Evolutionary conservation across 2,113 vertebrate genomes (phyloP).

Genomic region (Ageneiosus marmoratus): DNA sequence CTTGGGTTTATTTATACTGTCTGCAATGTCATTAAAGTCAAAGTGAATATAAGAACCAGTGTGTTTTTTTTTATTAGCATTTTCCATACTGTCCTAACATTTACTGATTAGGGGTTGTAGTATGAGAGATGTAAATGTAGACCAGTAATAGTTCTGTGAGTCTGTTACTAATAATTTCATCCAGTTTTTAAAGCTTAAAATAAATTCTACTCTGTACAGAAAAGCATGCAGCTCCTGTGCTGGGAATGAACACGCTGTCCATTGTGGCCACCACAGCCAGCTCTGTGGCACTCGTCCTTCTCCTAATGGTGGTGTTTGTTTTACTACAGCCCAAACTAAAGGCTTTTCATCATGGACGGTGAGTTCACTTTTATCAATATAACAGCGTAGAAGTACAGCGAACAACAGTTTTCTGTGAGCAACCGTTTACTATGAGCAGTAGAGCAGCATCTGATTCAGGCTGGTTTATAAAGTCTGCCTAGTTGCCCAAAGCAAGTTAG

Average conservation of each 20-base stretch:
- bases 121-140: not conserved
- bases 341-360: constrained; percentile 96
- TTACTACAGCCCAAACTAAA: constrained; percentile 96
- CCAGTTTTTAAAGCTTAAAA: not conserved
- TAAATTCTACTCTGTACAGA: constrained; percentile 18
- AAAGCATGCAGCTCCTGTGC: constrained; percentile 41
- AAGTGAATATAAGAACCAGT: too few species aligned
- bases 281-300: constrained; percentile 89
- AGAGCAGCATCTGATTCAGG: not conserved
- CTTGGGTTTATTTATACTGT: too few species aligned
- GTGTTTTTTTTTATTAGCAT: too few species aligned
- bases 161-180: not conserved
- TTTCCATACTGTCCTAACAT: too few species aligned
- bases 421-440: not conserved
- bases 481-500: not conserved
- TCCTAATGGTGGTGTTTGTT: constrained; percentile 95
- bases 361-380: constrained; percentile 48
- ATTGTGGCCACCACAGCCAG: constrained; percentile 96
- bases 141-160: not conserved
- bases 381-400: not conserved
- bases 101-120: too few species aligned
- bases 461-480: not conserved
- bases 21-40: too few species aligned
- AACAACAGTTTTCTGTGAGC: not conserved
- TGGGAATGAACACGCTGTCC: constrained; percentile 87